These are phyloP conservation scores for Linnaemya tessellans DNA, from an alignment of 2,888 invertebrate species.

Conservation along the genomic window DNA sequence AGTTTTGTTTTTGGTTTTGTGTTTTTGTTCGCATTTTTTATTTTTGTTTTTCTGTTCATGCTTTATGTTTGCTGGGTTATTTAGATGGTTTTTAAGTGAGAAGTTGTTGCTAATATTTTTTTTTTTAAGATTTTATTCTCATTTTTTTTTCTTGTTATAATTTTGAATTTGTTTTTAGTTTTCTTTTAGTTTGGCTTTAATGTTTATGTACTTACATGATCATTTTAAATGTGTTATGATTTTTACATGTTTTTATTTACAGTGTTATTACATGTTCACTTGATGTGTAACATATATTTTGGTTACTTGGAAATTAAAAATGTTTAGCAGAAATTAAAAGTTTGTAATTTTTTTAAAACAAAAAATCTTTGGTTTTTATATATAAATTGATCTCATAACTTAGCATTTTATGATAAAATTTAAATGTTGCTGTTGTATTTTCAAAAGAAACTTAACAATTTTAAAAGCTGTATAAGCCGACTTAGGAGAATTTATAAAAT, in stretches of 20 bases:
- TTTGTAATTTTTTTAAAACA: neutral
- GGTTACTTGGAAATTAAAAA: conserved; percentile 14
- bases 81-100: conserved; percentile 32
- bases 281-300: neutral
- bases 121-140: neutral
- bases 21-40: neutral
- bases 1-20: conserved; percentile 30
- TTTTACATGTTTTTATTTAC: conserved; percentile 55
- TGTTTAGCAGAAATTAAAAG: neutral
- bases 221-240: conserved; percentile 30
- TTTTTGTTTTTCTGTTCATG: conserved; percentile 42
- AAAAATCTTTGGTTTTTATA: neutral
- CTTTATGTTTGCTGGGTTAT: conserved; percentile 62
- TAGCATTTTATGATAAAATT: neutral
- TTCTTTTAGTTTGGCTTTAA: conserved; percentile 5
- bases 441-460: too few species aligned
- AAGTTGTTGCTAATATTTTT: conserved; percentile 14
- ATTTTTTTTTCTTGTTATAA: conserved; percentile 25
- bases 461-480: too few species aligned
- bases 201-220: conserved; percentile 63
- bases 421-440: too few species aligned
- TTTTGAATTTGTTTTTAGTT: neutral
- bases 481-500: too few species aligned
- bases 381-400: conserved; percentile 33
- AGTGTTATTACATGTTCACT: conserved; percentile 41